A percentile compares a stretch with the other conserved stretches of the same genome.
Conservation (phyloP, 2,113 vertebrate species). For the Megalops atlanticus region DNA sequence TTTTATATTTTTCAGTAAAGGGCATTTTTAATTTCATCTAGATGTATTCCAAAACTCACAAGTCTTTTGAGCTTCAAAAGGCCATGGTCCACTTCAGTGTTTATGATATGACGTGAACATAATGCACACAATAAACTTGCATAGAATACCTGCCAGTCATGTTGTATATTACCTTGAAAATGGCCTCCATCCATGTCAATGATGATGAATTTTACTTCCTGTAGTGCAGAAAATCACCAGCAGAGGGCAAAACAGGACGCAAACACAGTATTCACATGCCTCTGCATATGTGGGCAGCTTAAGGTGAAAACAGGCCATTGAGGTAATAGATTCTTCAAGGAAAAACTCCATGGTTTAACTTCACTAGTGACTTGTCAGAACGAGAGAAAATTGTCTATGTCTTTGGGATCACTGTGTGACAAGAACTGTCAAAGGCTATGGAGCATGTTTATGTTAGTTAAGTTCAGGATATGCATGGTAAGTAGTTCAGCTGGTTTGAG, state of each 20-base stretch:
- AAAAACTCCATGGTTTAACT: neutral
- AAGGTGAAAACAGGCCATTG: neutral
- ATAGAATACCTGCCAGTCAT: too few relatives aligned
- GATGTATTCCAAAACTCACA: too few relatives aligned
- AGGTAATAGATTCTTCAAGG: neutral
- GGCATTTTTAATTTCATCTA: too few relatives aligned
- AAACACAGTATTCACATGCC: neutral
- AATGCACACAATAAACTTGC: too few relatives aligned
- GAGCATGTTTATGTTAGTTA: neutral
- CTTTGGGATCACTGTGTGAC: neutral
- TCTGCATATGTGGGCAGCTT: neutral
- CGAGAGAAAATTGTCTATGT: neutral
- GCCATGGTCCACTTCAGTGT: too few relatives aligned
- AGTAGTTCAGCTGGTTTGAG: too few relatives aligned
- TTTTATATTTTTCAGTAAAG: neutral
- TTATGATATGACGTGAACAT: too few relatives aligned
- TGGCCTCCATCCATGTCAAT: neutral
- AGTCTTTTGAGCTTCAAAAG: too few relatives aligned
- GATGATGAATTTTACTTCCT: too few relatives aligned
- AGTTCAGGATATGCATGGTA: too few relatives aligned
- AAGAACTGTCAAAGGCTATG: neutral
- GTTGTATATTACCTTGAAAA: too few relatives aligned
- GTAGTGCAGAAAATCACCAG: slow-evolving; percentile 42
- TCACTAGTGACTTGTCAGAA: neutral
- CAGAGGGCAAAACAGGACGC: slow-evolving; percentile 39